phyloP scores from a whole-genome alignment of 1,140 invertebrate species.

The Sycobia sp. region DNA sequence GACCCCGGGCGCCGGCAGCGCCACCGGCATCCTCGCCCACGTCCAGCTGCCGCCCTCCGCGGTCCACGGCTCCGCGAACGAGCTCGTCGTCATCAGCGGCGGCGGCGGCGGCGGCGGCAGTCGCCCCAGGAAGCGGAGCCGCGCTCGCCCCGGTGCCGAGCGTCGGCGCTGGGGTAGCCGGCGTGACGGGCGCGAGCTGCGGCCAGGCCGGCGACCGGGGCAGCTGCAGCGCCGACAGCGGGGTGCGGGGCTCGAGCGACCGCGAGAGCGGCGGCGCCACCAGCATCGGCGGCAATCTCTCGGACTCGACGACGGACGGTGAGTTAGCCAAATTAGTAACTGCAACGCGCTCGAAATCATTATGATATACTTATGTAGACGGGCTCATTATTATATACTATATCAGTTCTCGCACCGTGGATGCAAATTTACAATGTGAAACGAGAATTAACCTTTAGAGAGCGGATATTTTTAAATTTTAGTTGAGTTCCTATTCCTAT shows the following conservation, averaged over 20 bases:
- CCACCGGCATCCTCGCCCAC: slow-evolving; percentile 64
- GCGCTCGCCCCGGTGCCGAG: slow-evolving; percentile 40
- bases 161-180: too few relatives aligned
- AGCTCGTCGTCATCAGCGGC: slow-evolving; percentile 53
- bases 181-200: too few relatives aligned
- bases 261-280: slow-evolving; percentile 75
- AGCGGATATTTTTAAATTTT: too few relatives aligned
- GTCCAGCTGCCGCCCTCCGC: too few relatives aligned
- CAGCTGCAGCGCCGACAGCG: slow-evolving; percentile 86
- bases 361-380: too few relatives aligned
- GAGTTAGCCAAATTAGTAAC: slow-evolving; percentile 38
- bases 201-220: slow-evolving; percentile 73
- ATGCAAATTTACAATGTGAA: too few relatives aligned
- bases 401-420: too few relatives aligned
- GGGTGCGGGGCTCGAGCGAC: slow-evolving; percentile 81
- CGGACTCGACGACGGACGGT: slow-evolving; percentile 79
- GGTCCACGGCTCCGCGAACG: slow-evolving; percentile 57
- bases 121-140: too few relatives aligned
- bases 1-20: slow-evolving; percentile 64
- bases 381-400: too few relatives aligned
- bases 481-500: too few relatives aligned
- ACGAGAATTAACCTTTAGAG: too few relatives aligned
- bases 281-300: slow-evolving; percentile 75
- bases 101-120: neutral
- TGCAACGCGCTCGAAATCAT: too few relatives aligned